phyloP scores from a whole-genome alignment of 2,888 invertebrate species.

The Bibio marci region DNA sequence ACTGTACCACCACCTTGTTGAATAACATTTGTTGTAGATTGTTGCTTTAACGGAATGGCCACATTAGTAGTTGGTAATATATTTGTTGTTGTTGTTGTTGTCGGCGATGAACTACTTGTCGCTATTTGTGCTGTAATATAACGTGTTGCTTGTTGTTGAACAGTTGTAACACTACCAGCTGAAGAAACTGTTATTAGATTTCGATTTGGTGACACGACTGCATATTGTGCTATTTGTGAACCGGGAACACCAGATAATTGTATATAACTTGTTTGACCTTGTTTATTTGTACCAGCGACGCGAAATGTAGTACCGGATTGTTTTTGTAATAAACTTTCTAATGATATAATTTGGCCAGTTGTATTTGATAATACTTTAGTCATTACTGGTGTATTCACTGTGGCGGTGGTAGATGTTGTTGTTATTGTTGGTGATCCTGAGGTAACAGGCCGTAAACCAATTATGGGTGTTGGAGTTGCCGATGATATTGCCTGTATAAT shows the following conservation, averaged over 20 bases:
- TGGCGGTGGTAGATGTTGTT: constrained; percentile 1
- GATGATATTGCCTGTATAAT: not conserved
- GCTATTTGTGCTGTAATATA: constrained; percentile 2
- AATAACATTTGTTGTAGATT: no score
- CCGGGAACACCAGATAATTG: constrained; percentile 30
- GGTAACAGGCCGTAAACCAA: constrained; percentile 2
- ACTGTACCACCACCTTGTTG: no score
- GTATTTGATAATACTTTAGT: constrained; percentile 59
- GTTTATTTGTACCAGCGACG: constrained; percentile 30
- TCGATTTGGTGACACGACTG: constrained; percentile 32
- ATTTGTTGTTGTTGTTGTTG: constrained; percentile 13
- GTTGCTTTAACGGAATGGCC: constrained; percentile 8
- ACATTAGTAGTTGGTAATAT: constrained; percentile 8
- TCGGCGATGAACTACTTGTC: constrained; percentile 19
- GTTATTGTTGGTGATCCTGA: constrained; percentile 5
- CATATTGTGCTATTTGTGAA: constrained; percentile 29
- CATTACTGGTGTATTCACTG: constrained; percentile 33
- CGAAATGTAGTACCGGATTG: constrained; percentile 29
- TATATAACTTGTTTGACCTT: constrained; percentile 32
- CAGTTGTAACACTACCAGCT: constrained; percentile 18
- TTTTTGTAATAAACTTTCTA: constrained; percentile 24
- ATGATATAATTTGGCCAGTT: constrained; percentile 27
- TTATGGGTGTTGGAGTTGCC: constrained; percentile 1
- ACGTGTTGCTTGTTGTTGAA: constrained; percentile 12
- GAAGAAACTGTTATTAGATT: constrained; percentile 27